phyloP scores from a whole-genome alignment of 1,140 invertebrate species.

The Calosoma granatense region DNA sequence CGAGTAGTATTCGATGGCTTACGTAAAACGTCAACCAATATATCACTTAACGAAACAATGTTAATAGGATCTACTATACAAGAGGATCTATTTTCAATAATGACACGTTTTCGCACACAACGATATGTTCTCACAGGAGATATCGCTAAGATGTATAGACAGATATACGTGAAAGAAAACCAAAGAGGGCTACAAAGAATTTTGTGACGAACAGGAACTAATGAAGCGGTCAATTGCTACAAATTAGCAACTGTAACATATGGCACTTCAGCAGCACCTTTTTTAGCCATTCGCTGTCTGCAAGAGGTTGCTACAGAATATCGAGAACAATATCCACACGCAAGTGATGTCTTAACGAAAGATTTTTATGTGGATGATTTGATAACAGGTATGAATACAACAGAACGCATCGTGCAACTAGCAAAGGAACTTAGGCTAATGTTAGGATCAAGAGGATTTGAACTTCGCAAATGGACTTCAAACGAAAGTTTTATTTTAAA shows the following conservation, averaged over 20 bases:
- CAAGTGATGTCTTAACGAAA: slow-evolving; percentile 18
- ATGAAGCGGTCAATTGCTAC: slow-evolving; percentile 10
- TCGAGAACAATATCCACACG: slow-evolving; percentile 19
- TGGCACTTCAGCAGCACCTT: slow-evolving; percentile 23
- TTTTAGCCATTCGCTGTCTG: slow-evolving; percentile 21
- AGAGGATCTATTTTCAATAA: slow-evolving; percentile 26
- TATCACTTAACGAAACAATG: slow-evolving; percentile 29
- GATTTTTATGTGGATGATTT: slow-evolving; percentile 39
- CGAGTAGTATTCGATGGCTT: slow-evolving; percentile 30
- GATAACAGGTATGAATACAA: slow-evolving; percentile 25
- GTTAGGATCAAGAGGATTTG: not conserved
- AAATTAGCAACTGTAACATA: slow-evolving; percentile 26
- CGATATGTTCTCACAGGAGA: slow-evolving; percentile 22
- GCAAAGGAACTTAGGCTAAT: not conserved
- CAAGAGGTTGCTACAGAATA: slow-evolving; percentile 10
- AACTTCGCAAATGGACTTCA: not conserved
- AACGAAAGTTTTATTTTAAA: not conserved
- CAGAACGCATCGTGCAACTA: slow-evolving; percentile 3
- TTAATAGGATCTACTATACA: slow-evolving; percentile 28
- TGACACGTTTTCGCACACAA: slow-evolving; percentile 24
- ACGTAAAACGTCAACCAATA: slow-evolving; percentile 18
- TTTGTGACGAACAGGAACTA: slow-evolving; percentile 27
- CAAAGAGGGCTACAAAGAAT: slow-evolving; percentile 33
- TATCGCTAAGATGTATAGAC: slow-evolving; percentile 21
- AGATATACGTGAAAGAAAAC: slow-evolving; percentile 8